Evolutionary conservation across 1,140 invertebrate genomes (phyloP).

Genomic region (Spodoptera frugiperda): DNA sequence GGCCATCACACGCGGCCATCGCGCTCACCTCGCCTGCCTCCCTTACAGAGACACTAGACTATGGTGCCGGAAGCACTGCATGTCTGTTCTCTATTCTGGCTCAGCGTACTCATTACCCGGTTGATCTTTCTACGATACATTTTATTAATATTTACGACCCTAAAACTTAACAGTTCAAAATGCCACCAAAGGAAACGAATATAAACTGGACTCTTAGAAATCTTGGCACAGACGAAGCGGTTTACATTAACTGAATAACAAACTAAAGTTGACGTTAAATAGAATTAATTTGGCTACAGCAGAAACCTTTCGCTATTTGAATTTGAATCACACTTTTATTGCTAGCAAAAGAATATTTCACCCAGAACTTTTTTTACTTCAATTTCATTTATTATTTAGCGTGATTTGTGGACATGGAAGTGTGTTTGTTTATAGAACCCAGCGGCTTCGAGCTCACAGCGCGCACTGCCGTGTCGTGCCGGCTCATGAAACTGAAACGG

Average conservation of each 20-base stretch:
- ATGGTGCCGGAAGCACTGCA: conserved; percentile 27
- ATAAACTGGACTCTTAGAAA: not conserved
- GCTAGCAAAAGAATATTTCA: no score
- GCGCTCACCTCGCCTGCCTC: conserved; percentile 58
- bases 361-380: not conserved
- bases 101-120: not conserved
- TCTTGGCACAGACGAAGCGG: conserved; percentile 2
- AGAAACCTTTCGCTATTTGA: not conserved
- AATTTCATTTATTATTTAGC: not conserved
- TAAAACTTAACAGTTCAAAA: no score
- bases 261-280: not conserved
- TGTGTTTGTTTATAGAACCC: conserved; percentile 4
- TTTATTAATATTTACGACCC: no score
- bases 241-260: conserved; percentile 11
- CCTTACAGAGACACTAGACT: conserved; percentile 43
- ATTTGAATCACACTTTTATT: conserved; percentile 10
- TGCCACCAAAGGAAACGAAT: not conserved
- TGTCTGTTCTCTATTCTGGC: conserved; percentile 8
- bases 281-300: conserved; percentile 1
- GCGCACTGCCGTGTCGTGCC: conserved; percentile 56
- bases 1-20: conserved; percentile 78
- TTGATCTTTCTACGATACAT: not conserved
- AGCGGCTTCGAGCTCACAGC: conserved; percentile 42
- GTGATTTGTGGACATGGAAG: not conserved
- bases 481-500: conserved; percentile 22